Evolutionary conservation across 1,140 invertebrate species (phyloP).

Genomic region (Prorops nasuta): DNA sequence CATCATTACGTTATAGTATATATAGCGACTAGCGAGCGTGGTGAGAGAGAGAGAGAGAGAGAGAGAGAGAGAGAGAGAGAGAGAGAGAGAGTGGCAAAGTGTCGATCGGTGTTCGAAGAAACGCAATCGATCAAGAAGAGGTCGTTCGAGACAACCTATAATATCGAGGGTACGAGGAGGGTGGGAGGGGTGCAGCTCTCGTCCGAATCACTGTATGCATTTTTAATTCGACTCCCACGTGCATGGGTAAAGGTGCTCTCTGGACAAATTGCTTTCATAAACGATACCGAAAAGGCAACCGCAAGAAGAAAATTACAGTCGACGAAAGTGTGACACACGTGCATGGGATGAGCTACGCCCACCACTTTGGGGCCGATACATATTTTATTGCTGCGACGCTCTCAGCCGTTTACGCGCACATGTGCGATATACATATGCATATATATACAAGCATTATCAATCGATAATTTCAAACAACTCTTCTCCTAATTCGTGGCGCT

Average conservation of each 20-base stretch:
- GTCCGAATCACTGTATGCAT: conserved; percentile 5
- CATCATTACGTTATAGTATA: too few species aligned
- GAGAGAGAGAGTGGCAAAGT: too few species aligned
- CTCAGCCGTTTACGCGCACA: not conserved
- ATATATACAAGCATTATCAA: too few species aligned
- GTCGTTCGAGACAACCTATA: conserved; percentile 6
- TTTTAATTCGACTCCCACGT: conserved; percentile 9
- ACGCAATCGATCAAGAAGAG: not conserved
- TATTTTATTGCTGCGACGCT: conserved; percentile 32
- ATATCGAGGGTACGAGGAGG: not conserved
- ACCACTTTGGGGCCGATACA: conserved; percentile 35
- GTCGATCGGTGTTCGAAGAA: not conserved
- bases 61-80: too few species aligned
- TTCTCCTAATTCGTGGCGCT: conserved; percentile 13
- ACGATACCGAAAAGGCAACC: not conserved
- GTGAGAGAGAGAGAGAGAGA: too few species aligned
- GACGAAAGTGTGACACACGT: conserved; percentile 25
- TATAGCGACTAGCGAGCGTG: too few species aligned
- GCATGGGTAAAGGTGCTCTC: not conserved
- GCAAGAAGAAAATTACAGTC: conserved; percentile 36
- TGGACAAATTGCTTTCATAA: not conserved
- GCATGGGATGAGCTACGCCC: conserved; percentile 28
- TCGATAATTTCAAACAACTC: too few species aligned
- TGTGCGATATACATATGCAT: conserved; percentile 1
- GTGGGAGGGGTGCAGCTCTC: too few species aligned